phyloP scores from a whole-genome alignment of 2,797 vertebrate species.

The Odontamblyopus rebecca region DNA sequence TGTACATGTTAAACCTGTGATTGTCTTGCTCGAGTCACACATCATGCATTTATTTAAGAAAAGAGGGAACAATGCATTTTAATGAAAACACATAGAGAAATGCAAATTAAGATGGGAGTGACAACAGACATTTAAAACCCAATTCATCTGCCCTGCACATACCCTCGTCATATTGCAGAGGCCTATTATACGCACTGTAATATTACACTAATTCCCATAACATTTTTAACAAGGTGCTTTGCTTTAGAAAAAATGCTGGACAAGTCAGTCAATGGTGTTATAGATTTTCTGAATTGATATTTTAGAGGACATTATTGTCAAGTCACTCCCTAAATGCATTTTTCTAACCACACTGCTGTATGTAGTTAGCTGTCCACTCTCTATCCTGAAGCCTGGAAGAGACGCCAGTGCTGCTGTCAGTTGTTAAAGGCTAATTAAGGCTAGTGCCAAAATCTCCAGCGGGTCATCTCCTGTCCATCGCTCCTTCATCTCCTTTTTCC shows the following conservation, averaged over 20 bases:
- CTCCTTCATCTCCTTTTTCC: slow-evolving; percentile 38
- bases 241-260: neutral
- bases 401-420: slow-evolving; percentile 2
- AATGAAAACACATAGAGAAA: no score
- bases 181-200: no score
- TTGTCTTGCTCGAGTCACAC: no score
- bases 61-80: no score
- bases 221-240: no score
- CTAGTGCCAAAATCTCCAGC: slow-evolving; percentile 34
- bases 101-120: no score
- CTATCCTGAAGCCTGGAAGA: neutral
- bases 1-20: neutral
- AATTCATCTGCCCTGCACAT: neutral
- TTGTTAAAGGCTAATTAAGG: slow-evolving; percentile 13
- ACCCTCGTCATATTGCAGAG: no score
- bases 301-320: neutral
- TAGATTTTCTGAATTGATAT: neutral
- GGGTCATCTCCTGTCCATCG: slow-evolving; percentile 65
- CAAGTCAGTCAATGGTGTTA: neutral
- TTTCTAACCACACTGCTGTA: neutral
- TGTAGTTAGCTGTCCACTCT: neutral
- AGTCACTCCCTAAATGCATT: neutral
- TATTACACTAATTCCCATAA: no score
- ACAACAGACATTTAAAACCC: no score
- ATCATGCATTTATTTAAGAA: no score